Percentiles rank a stretch among this genome's conserved stretches.
Conservation (phyloP, 2,888 invertebrate species). For the Cheilosia soror region DNA sequence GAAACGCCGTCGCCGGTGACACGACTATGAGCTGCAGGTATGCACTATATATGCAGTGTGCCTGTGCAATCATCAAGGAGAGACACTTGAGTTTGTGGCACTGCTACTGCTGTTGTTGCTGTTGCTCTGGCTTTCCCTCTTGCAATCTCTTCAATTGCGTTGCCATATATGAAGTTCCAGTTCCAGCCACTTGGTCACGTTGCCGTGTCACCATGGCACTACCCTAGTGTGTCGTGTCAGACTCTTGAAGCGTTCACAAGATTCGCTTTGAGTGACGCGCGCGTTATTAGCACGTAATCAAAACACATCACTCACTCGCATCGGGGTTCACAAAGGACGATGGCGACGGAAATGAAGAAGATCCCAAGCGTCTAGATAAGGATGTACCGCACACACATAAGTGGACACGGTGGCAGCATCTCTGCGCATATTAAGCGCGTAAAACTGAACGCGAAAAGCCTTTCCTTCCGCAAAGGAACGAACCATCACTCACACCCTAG, state of each 20-base stretch:
- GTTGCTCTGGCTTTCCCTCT: constrained; percentile 30
- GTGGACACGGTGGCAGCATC: constrained; percentile 29
- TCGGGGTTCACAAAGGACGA: constrained; percentile 47
- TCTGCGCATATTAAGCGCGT: constrained; percentile 21
- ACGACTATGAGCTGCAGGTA: constrained; percentile 65
- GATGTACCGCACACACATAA: constrained; percentile 53
- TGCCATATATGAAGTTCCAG: constrained; percentile 54
- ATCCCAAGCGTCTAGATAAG: constrained; percentile 58
- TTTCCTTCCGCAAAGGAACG: constrained; percentile 52
- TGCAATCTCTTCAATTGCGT: constrained; percentile 61
- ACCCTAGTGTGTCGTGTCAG: constrained; percentile 60
- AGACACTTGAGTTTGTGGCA: constrained; percentile 66
- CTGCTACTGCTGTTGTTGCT: constrained; percentile 38
- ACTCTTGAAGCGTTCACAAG: constrained; percentile 57
- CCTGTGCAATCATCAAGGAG: constrained; percentile 48
- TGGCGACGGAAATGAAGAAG: constrained; percentile 67
- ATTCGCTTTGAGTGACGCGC: constrained; percentile 67
- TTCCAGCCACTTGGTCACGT: constrained; percentile 75
- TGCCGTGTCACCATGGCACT: constrained; percentile 67
- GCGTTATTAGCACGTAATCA: constrained; percentile 76
- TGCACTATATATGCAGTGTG: constrained; percentile 26
- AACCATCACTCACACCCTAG: constrained; percentile 11
- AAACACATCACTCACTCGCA: constrained; percentile 70
- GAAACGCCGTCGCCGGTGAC: constrained; percentile 58
- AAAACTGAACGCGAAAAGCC: constrained; percentile 32